Conservation (phyloP, 2,888 invertebrate species). For the Coenonympha arcania region DNA sequence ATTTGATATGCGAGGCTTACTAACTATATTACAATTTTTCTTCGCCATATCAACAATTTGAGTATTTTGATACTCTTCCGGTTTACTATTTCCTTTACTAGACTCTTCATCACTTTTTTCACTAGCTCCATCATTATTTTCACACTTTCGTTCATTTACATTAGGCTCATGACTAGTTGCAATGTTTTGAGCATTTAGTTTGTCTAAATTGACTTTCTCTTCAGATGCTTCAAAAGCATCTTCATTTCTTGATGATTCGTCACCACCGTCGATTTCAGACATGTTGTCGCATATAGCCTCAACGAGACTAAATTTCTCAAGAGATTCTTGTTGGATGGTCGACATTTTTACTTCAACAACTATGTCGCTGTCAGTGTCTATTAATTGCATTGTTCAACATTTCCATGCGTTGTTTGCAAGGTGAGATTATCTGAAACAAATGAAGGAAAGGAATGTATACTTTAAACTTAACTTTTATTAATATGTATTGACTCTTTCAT, state of each 20-base stretch:
- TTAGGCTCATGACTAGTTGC: not conserved
- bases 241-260: conserved; percentile 34
- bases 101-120: not conserved
- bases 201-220: not conserved
- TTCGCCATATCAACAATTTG: not conserved
- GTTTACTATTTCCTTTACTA: not conserved
- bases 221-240: conserved; percentile 1
- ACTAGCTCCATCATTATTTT: too few relatives aligned
- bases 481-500: too few relatives aligned
- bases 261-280: conserved; percentile 29
- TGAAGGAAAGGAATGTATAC: conserved; percentile 15
- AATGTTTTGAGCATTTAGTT: not conserved
- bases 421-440: conserved; percentile 38
- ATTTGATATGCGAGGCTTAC: not conserved
- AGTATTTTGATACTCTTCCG: not conserved
- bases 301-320: conserved; percentile 37
- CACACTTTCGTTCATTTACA: not conserved
- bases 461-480: not conserved
- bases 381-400: conserved; percentile 66
- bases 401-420: conserved; percentile 34
- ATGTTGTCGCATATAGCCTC: conserved; percentile 34
- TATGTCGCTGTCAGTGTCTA: conserved; percentile 44
- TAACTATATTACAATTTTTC: not conserved
- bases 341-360: conserved; percentile 53
- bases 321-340: conserved; percentile 38